phyloP scores from a whole-genome alignment of 2,113 vertebrate species.

The Cyprinodon brontotheroides region DNA sequence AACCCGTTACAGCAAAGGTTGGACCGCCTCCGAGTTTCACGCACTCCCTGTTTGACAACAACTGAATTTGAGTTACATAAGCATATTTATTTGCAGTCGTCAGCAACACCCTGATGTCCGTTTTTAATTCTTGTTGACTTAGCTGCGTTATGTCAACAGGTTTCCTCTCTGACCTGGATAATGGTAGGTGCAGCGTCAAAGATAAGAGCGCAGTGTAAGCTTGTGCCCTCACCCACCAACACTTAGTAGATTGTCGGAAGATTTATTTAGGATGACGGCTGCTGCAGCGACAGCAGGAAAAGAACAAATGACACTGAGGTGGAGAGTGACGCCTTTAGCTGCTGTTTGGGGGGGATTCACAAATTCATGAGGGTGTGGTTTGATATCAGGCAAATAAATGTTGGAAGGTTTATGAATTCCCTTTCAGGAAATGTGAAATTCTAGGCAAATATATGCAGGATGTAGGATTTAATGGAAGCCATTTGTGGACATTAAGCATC shows the following conservation, averaged over 20 bases:
- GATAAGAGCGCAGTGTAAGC: constrained; percentile 62
- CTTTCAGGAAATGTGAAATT: constrained; percentile 7
- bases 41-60: constrained; percentile 1
- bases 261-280: constrained; percentile 46
- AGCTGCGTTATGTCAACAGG: constrained; percentile 69
- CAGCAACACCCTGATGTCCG: constrained; percentile 31
- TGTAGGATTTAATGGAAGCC: background rate
- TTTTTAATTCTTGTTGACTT: constrained; percentile 48
- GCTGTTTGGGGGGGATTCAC: background rate
- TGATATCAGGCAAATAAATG: background rate
- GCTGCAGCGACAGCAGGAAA: constrained; percentile 41
- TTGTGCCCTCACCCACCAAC: constrained; percentile 39
- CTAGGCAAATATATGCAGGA: background rate
- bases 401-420: background rate
- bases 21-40: background rate
- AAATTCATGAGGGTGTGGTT: background rate
- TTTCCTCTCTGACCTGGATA: constrained; percentile 67
- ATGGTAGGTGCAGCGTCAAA: constrained; percentile 63
- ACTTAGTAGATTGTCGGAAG: constrained; percentile 32
- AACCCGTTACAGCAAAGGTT: background rate
- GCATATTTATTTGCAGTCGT: constrained; percentile 22
- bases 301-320: constrained; percentile 30
- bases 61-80: constrained; percentile 8
- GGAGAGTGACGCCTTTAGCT: constrained; percentile 10
- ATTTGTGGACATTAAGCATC: constrained; percentile 15